Conservation (phyloP, 2,888 invertebrate species). For the Pachymerium ferrugineum region DNA sequence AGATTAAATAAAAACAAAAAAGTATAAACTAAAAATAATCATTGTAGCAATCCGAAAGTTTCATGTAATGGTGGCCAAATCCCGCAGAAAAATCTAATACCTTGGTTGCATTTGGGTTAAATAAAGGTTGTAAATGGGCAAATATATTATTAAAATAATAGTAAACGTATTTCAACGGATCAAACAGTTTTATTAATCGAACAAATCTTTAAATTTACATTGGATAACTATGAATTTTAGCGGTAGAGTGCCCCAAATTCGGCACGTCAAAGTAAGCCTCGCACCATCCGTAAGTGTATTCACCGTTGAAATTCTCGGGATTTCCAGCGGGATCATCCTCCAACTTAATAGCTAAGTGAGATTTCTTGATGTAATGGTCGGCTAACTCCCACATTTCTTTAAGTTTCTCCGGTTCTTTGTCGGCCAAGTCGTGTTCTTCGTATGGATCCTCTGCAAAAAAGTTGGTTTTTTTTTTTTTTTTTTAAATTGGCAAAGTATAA, state of each 20-base stretch:
- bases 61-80: background rate
- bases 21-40: background rate
- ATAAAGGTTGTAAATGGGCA: background rate
- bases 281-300: slow-evolving; percentile 39
- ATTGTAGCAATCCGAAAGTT: background rate
- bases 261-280: background rate
- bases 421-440: slow-evolving; percentile 38
- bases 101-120: background rate
- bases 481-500: background rate
- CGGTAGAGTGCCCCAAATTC: background rate
- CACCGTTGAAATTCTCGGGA: slow-evolving; percentile 34
- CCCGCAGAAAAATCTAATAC: background rate
- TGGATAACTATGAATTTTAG: background rate
- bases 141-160: background rate
- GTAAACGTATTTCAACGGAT: background rate
- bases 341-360: slow-evolving; percentile 38
- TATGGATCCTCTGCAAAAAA: slow-evolving; percentile 33
- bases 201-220: background rate
- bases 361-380: background rate
- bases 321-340: slow-evolving; percentile 34
- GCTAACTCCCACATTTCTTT: slow-evolving; percentile 28
- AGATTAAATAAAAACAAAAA: background rate
- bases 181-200: no score
- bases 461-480: no score
- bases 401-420: slow-evolving; percentile 35